phyloP scores from a whole-genome alignment of 2,113 vertebrate genomes.

The Toxotes jaculatrix region DNA sequence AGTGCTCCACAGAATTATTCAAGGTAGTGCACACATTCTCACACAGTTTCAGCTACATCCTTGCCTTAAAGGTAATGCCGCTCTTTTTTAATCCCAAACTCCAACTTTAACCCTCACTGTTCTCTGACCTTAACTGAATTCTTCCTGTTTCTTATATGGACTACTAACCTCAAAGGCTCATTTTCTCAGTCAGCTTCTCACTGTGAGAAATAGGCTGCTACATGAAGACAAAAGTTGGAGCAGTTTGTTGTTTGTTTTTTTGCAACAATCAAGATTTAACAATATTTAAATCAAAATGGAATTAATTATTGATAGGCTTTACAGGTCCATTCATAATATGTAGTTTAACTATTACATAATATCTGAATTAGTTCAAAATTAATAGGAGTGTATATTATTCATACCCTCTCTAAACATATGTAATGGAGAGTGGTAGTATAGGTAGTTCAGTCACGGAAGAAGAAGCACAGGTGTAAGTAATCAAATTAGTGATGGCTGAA shows the following conservation, averaged over 20 bases:
- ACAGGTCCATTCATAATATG: too few species aligned
- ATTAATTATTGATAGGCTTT: too few species aligned
- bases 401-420: too few species aligned
- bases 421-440: too few species aligned
- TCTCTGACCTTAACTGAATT: neutral
- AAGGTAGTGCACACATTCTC: conserved; percentile 81
- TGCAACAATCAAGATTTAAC: neutral
- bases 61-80: neutral
- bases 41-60: neutral
- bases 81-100: neutral
- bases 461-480: neutral
- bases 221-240: too few species aligned
- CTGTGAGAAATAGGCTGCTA: too few species aligned
- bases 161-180: neutral
- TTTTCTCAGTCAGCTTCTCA: neutral
- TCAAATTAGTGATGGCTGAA: neutral
- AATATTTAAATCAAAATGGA: too few species aligned
- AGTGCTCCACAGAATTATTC: conserved; percentile 95
- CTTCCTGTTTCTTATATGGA: conserved; percentile 9
- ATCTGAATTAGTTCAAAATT: neutral
- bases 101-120: neutral
- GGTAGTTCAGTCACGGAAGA: too few species aligned
- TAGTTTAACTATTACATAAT: too few species aligned
- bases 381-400: too few species aligned
- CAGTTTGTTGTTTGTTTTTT: neutral